These are phyloP conservation scores for Myoxocephalus aenaeus DNA, from an alignment of 2,797 vertebrate genomes.

Conservation along the genomic window DNA sequence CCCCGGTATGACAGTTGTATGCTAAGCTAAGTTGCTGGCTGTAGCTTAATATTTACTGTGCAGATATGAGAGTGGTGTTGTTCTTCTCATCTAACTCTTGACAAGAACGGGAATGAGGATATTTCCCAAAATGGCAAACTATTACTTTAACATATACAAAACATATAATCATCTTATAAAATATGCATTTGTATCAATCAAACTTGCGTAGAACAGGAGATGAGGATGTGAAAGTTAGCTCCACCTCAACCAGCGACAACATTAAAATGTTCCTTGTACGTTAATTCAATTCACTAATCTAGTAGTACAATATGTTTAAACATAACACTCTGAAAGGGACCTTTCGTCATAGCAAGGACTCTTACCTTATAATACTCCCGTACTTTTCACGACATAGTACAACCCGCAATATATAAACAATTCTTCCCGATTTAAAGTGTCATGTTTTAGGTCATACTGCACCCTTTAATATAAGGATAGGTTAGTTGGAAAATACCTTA, in stretches of 20 bases:
- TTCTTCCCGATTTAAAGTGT: not conserved
- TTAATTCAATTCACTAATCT: not conserved
- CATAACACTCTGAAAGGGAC: not conserved
- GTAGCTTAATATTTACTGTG: not conserved
- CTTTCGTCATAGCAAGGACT: not conserved
- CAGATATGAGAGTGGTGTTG: not conserved
- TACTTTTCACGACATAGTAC: no score
- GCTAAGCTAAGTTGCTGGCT: not conserved
- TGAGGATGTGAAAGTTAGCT: not conserved
- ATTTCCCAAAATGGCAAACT: not conserved
- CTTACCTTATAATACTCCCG: no score
- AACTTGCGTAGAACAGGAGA: not conserved
- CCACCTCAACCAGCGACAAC: not conserved
- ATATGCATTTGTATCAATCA: not conserved
- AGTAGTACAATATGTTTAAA: not conserved
- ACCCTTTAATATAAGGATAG: not conserved
- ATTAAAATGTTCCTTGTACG: not conserved
- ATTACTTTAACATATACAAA: not conserved
- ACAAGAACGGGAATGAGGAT: not conserved
- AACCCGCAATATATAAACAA: no score
- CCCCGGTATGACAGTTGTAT: not conserved
- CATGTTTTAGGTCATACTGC: not conserved
- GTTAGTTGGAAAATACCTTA: not conserved
- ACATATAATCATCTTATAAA: not conserved
- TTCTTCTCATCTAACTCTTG: not conserved